Conservation (phyloP, 2,888 invertebrate species). For the Folsomia candida region DNA sequence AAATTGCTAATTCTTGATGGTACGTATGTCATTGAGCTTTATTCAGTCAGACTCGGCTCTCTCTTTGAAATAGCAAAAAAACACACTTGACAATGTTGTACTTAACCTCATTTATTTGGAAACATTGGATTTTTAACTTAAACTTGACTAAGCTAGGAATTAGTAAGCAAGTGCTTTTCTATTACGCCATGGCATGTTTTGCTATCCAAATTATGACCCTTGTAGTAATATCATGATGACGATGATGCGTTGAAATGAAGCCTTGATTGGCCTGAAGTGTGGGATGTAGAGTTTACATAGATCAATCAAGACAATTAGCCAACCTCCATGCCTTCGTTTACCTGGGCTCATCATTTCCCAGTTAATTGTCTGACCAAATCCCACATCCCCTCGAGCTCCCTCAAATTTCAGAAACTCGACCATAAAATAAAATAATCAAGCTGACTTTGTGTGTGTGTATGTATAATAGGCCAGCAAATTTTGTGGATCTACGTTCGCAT, state of each 20-base stretch:
- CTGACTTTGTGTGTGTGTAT: background rate
- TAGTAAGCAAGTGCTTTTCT: too few species aligned
- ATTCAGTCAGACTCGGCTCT: too few species aligned
- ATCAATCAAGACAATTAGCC: slow-evolving; percentile 49
- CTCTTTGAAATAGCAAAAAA: too few species aligned
- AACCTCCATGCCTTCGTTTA: slow-evolving; percentile 32
- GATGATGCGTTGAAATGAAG: slow-evolving; percentile 21
- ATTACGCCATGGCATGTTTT: too few species aligned
- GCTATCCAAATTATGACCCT: too few species aligned
- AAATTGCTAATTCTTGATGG: too few species aligned
- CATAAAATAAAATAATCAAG: background rate
- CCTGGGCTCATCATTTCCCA: slow-evolving; percentile 29
- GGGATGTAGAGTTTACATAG: slow-evolving; percentile 33
- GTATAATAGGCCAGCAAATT: background rate
- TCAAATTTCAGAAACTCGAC: background rate
- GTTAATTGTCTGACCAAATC: slow-evolving; percentile 28
- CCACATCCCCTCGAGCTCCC: background rate
- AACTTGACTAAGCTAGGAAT: too few species aligned
- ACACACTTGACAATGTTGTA: too few species aligned
- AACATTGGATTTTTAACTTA: too few species aligned
- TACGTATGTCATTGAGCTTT: too few species aligned
- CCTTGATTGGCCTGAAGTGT: slow-evolving; percentile 26
- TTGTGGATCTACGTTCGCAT: too few species aligned
- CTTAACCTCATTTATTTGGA: too few species aligned
- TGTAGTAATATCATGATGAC: background rate